Conservation (phyloP, 2,888 invertebrate genomes). For the Pocota personata region DNA sequence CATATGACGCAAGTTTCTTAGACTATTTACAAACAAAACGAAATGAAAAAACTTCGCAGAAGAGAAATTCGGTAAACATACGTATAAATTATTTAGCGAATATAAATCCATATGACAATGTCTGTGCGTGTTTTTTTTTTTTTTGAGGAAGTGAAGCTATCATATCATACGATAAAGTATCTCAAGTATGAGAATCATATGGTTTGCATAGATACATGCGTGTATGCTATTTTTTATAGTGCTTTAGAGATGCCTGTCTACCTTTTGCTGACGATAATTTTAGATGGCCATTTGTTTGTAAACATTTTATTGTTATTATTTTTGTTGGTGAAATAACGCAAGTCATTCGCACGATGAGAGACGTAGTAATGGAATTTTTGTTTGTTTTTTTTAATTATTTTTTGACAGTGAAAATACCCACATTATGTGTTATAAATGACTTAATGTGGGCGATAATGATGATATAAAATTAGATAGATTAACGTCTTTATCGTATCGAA, state of each 20-base stretch:
- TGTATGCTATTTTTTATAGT: background rate
- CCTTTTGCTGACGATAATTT: conserved; percentile 7
- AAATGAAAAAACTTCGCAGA: background rate
- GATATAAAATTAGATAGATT: background rate
- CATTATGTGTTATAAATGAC: background rate
- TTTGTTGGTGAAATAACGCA: background rate
- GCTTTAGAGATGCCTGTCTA: conserved; percentile 4
- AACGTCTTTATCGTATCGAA: background rate
- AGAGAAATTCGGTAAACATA: conserved; percentile 35
- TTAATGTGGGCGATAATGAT: conserved; percentile 12
- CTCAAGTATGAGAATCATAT: background rate
- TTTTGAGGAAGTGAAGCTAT: background rate
- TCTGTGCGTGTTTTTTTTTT: background rate
- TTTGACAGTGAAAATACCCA: background rate
- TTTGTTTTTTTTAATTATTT: background rate
- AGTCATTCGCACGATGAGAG: background rate
- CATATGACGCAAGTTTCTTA: conserved; percentile 30
- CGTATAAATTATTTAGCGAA: conserved; percentile 30
- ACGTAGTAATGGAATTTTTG: background rate
- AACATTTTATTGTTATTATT: conserved; percentile 12
- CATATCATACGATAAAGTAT: background rate
- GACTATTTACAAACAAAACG: conserved; percentile 11
- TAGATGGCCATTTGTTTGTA: conserved; percentile 12
- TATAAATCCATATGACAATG: background rate
- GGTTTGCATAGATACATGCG: conserved; percentile 5